Conservation (phyloP, 2,888 invertebrate genomes). For the Yponomeuta sedellus region DNA sequence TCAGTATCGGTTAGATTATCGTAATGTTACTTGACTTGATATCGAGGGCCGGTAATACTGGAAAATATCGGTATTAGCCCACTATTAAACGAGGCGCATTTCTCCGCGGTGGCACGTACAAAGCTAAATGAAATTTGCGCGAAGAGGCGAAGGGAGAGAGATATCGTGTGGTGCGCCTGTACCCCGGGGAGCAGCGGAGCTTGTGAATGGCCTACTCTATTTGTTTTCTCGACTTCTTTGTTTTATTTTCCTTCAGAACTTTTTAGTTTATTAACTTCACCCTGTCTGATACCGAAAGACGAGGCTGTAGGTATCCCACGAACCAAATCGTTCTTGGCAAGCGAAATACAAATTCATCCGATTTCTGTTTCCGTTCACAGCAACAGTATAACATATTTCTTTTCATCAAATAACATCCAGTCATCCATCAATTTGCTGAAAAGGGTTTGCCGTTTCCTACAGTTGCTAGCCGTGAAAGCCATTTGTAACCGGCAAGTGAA, state of each 20-base stretch:
- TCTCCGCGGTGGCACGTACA: slow-evolving; percentile 60
- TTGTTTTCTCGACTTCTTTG: slow-evolving; percentile 35
- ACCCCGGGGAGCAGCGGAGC: slow-evolving; percentile 35
- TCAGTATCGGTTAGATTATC: too few relatives aligned
- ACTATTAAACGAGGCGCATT: slow-evolving; percentile 47
- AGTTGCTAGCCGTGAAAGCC: neutral
- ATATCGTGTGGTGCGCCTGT: slow-evolving; percentile 26
- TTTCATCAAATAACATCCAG: neutral
- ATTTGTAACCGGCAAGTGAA: slow-evolving; percentile 12
- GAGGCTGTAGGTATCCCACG: too few relatives aligned
- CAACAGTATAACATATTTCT: slow-evolving; percentile 6
- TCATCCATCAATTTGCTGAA: slow-evolving; percentile 8
- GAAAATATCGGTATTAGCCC: too few relatives aligned
- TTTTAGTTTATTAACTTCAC: neutral
- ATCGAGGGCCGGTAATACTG: too few relatives aligned
- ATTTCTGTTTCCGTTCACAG: neutral
- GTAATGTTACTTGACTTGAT: too few relatives aligned
- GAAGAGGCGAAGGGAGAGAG: slow-evolving; percentile 35
- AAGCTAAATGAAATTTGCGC: slow-evolving; percentile 65
- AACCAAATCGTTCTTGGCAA: neutral
- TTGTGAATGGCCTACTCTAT: slow-evolving; percentile 38
- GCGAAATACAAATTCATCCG: neutral
- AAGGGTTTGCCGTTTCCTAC: slow-evolving; percentile 3
- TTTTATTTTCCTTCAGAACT: slow-evolving; percentile 23
- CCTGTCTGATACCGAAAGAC: too few relatives aligned